Conservation (phyloP, 2,797 vertebrate species). For the Syndactyla subalaris region DNA sequence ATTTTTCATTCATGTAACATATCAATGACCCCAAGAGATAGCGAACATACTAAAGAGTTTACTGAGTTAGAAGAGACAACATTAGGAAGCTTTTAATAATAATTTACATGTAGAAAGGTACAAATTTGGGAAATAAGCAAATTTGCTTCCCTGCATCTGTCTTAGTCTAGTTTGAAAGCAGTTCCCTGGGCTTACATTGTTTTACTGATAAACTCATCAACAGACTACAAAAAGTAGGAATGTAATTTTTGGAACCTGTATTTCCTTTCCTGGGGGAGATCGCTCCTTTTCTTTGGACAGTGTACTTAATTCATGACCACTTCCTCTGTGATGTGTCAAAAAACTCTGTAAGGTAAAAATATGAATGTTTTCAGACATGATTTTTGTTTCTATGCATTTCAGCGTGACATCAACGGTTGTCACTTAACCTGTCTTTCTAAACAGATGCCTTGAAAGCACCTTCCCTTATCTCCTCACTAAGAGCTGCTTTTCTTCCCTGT, state of each 20-base stretch:
- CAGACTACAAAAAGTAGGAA: background rate
- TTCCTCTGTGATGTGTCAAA: background rate
- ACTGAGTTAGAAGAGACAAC: background rate
- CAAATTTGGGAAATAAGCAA: background rate
- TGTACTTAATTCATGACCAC: background rate
- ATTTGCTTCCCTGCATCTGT: background rate
- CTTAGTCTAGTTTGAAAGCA: background rate
- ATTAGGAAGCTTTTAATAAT: background rate
- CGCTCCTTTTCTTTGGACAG: background rate
- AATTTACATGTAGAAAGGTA: background rate
- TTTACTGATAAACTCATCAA: conserved; percentile 15
- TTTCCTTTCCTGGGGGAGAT: background rate
- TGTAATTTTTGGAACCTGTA: background rate
- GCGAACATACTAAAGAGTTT: background rate
- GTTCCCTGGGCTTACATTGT: background rate
- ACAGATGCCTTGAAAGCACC: background rate
- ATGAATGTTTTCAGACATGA: background rate
- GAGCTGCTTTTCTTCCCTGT: background rate
- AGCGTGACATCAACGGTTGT: background rate
- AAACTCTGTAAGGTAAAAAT: background rate
- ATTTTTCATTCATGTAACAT: background rate
- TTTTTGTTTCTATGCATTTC: background rate
- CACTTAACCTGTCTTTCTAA: background rate
- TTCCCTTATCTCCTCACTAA: accelerated
- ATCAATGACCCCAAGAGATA: background rate